A percentile compares a stretch with the other conserved stretches of the same genome.
Conservation (phyloP, 2,888 invertebrate species). For the Drosophila mimetica region DNA sequence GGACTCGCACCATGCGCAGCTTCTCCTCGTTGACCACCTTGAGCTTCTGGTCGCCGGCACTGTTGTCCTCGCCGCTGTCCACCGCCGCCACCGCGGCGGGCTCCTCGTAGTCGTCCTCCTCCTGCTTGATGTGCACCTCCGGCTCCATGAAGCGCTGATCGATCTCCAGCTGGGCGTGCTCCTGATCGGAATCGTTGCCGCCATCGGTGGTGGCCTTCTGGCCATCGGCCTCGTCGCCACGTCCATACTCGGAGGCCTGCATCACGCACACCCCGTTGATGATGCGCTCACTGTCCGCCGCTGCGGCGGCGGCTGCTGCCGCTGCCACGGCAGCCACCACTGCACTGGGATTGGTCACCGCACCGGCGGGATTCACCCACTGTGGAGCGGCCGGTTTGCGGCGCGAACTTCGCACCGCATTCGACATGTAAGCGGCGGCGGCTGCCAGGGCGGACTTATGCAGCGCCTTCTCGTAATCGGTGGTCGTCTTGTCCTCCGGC, state of each 20-base stretch:
- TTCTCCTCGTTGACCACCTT: constrained; percentile 79
- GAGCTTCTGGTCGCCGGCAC: constrained; percentile 50
- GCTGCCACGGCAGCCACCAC: constrained; percentile 75
- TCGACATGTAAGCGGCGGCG: constrained; percentile 67
- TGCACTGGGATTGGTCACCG: constrained; percentile 42
- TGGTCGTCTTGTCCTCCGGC: constrained; percentile 42
- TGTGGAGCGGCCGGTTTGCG: constrained; percentile 98
- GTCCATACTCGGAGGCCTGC: constrained; percentile 90
- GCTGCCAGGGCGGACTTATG: constrained; percentile 65
- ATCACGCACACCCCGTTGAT: constrained; percentile 97
- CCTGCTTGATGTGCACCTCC: constrained; percentile 83
- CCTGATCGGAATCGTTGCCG: constrained; percentile 67
- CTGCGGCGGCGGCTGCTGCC: constrained; percentile 65
- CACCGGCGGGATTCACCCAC: constrained; percentile 93
- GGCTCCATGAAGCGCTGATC: constrained; percentile 83
- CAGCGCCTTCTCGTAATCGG: constrained; percentile 83
- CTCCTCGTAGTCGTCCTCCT: constrained; percentile 81
- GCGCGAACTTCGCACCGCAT: constrained; percentile 85
- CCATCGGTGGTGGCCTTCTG: constrained; percentile 18
- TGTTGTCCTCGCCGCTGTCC: constrained; percentile 50
- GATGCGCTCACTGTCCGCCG: constrained; percentile 90
- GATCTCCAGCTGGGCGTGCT: constrained; percentile 71
- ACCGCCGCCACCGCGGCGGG: too few species aligned
- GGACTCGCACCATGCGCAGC: constrained; percentile 79
- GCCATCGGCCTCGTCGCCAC: constrained; percentile 87